These are phyloP conservation scores for Haliaeetus leucogaster DNA, from an alignment of 2,113 vertebrate genomes.

Conservation along the genomic window DNA sequence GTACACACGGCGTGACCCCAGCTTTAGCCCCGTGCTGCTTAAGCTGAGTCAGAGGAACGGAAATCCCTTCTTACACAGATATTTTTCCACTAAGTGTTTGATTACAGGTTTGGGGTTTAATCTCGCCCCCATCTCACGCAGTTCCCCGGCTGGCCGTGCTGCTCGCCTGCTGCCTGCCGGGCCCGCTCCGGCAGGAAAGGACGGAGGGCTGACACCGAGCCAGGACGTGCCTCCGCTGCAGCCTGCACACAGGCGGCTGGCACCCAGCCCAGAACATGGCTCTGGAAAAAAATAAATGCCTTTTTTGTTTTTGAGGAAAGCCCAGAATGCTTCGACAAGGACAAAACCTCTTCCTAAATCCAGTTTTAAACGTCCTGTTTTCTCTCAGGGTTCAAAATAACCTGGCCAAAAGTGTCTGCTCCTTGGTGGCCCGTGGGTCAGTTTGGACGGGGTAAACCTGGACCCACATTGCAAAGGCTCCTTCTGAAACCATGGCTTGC, in stretches of 20 bases:
- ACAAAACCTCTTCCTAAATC: neutral
- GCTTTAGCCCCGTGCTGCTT: neutral
- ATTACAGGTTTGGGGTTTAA: neutral
- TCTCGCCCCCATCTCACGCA: rapidly evolving
- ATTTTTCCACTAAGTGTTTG: neutral
- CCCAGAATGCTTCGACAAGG: neutral
- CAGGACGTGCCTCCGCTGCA: neutral
- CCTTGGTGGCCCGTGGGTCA: rapidly evolving
- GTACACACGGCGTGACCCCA: neutral
- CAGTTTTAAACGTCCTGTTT: neutral
- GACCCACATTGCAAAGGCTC: neutral
- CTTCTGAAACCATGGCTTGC: rapidly evolving
- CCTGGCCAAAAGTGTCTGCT: neutral
- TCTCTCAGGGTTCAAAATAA: neutral
- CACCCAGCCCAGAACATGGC: neutral
- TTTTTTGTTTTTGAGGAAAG: slow-evolving; percentile 49
- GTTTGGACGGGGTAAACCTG: neutral
- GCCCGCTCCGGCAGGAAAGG: neutral
- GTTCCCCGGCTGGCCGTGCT: neutral
- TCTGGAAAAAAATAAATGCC: neutral
- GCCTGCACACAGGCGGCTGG: slow-evolving; percentile 16
- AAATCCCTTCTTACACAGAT: neutral
- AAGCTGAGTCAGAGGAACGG: neutral
- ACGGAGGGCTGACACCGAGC: neutral
- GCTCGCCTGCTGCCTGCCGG: neutral